These are phyloP conservation scores for Volucella inflata DNA, from an alignment of 2,888 invertebrate species.

Conservation along the genomic window DNA sequence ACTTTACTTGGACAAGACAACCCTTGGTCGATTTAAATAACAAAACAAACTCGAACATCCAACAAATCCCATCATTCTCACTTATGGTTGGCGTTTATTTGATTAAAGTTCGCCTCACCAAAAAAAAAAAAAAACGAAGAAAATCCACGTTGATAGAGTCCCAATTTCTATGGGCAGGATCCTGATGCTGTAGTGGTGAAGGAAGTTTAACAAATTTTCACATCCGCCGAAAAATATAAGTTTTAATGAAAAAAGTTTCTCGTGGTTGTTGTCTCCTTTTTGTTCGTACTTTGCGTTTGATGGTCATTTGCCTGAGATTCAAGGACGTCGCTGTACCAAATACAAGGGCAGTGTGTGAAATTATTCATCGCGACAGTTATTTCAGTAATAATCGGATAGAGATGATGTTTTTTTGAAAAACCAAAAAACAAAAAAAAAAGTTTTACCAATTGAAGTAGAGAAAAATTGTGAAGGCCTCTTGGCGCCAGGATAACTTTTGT, in stretches of 20 bases:
- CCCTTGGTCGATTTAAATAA: conserved; percentile 24
- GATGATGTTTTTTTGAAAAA: conserved; percentile 17
- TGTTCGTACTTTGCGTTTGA: conserved; percentile 9
- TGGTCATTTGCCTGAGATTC: conserved; percentile 41
- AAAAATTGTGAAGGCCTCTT: conserved; percentile 2
- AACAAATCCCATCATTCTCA: conserved; percentile 45
- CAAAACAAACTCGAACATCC: conserved; percentile 25
- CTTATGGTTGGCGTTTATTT: conserved; percentile 15
- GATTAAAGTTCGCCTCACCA: background rate
- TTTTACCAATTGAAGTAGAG: conserved; percentile 37
- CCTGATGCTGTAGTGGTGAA: background rate
- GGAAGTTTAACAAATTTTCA: conserved; percentile 63
- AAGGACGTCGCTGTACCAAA: conserved; percentile 29
- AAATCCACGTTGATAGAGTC: too few species aligned
- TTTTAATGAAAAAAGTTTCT: conserved; percentile 70
- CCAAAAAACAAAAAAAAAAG: too few species aligned
- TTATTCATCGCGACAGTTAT: conserved; percentile 48
- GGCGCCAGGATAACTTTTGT: conserved; percentile 45
- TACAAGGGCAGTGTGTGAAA: conserved; percentile 10
- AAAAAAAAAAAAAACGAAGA: background rate
- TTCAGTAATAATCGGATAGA: conserved; percentile 25
- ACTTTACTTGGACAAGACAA: conserved; percentile 4
- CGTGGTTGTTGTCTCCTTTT: conserved; percentile 12
- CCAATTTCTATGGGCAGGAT: background rate
- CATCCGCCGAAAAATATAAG: conserved; percentile 49